Conservation (phyloP, 2,113 vertebrate species). For the Nycticebus coucang region DNA sequence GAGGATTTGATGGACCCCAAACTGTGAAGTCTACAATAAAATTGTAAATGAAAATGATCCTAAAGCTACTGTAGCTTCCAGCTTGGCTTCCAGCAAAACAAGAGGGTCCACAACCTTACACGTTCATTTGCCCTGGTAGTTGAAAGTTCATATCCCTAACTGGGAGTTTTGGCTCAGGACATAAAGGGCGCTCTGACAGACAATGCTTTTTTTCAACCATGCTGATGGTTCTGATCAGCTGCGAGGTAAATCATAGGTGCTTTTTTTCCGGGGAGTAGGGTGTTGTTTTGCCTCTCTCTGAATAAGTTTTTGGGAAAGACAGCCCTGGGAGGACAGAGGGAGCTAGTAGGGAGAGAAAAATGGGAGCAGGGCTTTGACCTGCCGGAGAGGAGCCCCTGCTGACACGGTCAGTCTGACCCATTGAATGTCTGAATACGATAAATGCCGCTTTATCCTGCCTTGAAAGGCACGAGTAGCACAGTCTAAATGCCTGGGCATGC, state of each 20-base stretch:
- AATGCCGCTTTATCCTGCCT: slow-evolving; percentile 92
- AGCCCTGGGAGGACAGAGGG: slow-evolving; percentile 45
- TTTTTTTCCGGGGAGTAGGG: background rate
- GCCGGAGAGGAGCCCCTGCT: slow-evolving; percentile 88
- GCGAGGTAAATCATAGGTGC: slow-evolving; percentile 42
- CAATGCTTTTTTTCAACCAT: no score
- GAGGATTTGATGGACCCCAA: background rate
- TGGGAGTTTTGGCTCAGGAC: background rate
- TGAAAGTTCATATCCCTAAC: slow-evolving; percentile 60
- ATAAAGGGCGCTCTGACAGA: background rate
- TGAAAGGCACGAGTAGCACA: slow-evolving; percentile 90
- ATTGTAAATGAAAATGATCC: background rate
- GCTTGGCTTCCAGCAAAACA: slow-evolving; percentile 9
- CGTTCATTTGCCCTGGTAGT: background rate
- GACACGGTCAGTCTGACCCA: slow-evolving; percentile 89
- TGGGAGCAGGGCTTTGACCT: slow-evolving; percentile 85
- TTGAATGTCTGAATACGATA: slow-evolving; percentile 96
- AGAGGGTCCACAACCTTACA: slow-evolving; percentile 19
- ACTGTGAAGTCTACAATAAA: background rate
- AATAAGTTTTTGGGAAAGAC: slow-evolving; percentile 62
- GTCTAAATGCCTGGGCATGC: slow-evolving; percentile 93
- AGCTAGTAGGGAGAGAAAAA: slow-evolving; percentile 71
- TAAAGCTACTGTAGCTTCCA: background rate
- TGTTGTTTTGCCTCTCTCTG: slow-evolving; percentile 58
- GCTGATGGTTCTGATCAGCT: background rate